Conservation (phyloP, 2,888 invertebrate species). For the Fissipunctia ypsillon region DNA sequence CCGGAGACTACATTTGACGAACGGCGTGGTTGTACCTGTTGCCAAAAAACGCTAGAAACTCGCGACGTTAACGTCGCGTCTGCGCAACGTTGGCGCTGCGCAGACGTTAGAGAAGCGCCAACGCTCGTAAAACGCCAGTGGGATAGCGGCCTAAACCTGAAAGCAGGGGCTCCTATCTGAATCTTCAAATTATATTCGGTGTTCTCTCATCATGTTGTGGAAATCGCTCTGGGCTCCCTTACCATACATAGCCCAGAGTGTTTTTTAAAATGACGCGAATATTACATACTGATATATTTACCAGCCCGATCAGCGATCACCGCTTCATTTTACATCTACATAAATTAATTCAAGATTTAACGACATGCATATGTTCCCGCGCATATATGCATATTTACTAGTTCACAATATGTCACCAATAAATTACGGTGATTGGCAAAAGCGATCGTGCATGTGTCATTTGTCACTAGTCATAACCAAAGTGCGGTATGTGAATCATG, state of each 20-base stretch:
- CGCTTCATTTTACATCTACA: not conserved
- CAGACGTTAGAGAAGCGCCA: too few species aligned
- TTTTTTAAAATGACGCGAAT: too few species aligned
- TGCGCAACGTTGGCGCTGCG: too few species aligned
- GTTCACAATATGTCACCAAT: not conserved
- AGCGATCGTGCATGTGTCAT: conserved; percentile 6
- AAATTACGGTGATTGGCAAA: conserved; percentile 14
- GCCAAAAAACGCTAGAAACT: too few species aligned
- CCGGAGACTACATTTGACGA: too few species aligned
- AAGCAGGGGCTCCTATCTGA: not conserved
- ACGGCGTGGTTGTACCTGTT: too few species aligned
- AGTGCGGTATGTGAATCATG: conserved; percentile 32
- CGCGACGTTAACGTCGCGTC: too few species aligned
- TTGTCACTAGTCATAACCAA: not conserved
- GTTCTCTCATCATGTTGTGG: not conserved
- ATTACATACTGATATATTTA: not conserved
- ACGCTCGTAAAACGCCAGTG: too few species aligned
- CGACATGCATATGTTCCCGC: conserved; percentile 15
- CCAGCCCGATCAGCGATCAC: not conserved
- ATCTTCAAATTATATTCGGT: not conserved
- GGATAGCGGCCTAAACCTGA: too few species aligned
- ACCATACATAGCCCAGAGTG: too few species aligned
- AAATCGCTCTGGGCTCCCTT: not conserved
- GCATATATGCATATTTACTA: not conserved
- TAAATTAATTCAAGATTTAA: not conserved